Evolutionary conservation across 2,888 invertebrate genomes (phyloP).

Genomic region (Calliscelio sp.): DNA sequence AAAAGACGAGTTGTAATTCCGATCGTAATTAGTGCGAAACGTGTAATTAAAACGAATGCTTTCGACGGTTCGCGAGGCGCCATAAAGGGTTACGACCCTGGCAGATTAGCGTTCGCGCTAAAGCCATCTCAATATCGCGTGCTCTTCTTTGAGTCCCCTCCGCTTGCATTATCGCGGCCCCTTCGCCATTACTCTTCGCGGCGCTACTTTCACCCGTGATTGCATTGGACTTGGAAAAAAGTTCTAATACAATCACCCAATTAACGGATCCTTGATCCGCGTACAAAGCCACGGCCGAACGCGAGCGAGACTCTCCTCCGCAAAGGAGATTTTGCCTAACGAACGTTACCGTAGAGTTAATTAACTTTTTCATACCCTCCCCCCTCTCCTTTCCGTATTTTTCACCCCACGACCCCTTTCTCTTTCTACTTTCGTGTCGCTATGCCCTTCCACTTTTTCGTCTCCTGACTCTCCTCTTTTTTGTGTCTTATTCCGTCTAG

Average conservation of each 20-base stretch:
- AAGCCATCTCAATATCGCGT: slow-evolving; percentile 50
- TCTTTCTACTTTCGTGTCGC: too few species aligned
- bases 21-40: slow-evolving; percentile 55
- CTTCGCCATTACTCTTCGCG: slow-evolving; percentile 59
- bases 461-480: slow-evolving; percentile 32
- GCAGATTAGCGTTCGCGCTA: slow-evolving; percentile 32
- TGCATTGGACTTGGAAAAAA: slow-evolving; percentile 78
- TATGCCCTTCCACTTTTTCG: background rate
- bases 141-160: slow-evolving; percentile 24
- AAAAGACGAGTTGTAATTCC: slow-evolving; percentile 48
- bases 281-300: slow-evolving; percentile 72
- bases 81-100: slow-evolving; percentile 51
- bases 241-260: slow-evolving; percentile 79
- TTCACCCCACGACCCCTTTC: slow-evolving; percentile 3
- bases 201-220: slow-evolving; percentile 76
- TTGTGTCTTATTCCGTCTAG: slow-evolving; percentile 54
- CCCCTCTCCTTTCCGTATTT: slow-evolving; percentile 2
- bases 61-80: slow-evolving; percentile 39
- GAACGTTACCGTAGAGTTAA: slow-evolving; percentile 79
- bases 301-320: slow-evolving; percentile 65
- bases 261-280: slow-evolving; percentile 77
- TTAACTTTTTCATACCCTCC: slow-evolving; percentile 74
- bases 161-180: slow-evolving; percentile 32
- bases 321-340: slow-evolving; percentile 78
- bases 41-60: slow-evolving; percentile 65